These are phyloP conservation scores for Anableps anableps DNA, from an alignment of 2,797 vertebrate genomes.

Conservation along the genomic window DNA sequence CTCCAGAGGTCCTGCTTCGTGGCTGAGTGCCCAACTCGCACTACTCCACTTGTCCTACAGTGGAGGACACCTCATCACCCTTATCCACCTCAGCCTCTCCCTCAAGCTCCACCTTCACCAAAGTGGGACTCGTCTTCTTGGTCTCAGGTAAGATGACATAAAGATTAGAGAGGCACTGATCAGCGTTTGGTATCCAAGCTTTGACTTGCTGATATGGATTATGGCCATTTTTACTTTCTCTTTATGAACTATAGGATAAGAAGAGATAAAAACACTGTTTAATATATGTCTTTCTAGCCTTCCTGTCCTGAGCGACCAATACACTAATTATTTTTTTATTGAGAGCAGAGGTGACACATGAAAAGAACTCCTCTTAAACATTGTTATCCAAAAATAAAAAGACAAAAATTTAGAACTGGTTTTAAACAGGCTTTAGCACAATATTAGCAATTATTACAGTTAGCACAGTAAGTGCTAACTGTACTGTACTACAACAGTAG, in stretches of 20 bases:
- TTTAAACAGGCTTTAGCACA: too few species aligned
- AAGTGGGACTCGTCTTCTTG: conserved; percentile 87
- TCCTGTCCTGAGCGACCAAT: too few species aligned
- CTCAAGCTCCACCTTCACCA: conserved; percentile 51
- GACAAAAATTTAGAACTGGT: too few species aligned
- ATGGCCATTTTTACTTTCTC: neutral
- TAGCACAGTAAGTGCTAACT: too few species aligned
- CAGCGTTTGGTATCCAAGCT: neutral
- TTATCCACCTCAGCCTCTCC: conserved; percentile 44
- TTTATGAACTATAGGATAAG: neutral
- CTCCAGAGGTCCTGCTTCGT: conserved; percentile 81
- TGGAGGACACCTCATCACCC: conserved; percentile 46
- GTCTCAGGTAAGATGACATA: conserved; percentile 82
- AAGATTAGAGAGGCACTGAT: neutral
- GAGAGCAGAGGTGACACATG: too few species aligned
- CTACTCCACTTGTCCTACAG: conserved; percentile 47
- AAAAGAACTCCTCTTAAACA: too few species aligned
- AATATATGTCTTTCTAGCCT: too few species aligned
- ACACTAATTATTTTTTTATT: too few species aligned
- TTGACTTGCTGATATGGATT: neutral
- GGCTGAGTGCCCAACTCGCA: conserved; percentile 73
- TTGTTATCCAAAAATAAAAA: too few species aligned
- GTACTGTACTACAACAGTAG: too few species aligned
- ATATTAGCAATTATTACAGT: too few species aligned
- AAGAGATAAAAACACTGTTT: neutral